Base-by-base conservation (phyloP, 2,113 vertebrate genomes). In the Austrofundulus limnaeus region DNA sequence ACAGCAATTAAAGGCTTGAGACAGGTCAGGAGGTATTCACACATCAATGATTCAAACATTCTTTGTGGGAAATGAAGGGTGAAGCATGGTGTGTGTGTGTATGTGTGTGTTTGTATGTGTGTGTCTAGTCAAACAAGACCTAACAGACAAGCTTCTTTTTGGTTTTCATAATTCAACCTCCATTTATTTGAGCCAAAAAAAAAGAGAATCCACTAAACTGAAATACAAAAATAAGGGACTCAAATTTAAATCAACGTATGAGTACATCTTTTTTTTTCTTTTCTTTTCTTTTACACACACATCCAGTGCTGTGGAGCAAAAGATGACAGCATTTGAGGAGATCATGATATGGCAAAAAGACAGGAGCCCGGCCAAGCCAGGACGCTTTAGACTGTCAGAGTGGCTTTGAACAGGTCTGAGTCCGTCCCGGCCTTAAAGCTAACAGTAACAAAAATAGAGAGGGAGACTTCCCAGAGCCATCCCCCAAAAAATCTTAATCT, bases 221-320 rank as follows among this genome's bases (percentile, higher is more conserved):
- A 92, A 92, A 92, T 93, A 93, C 91, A 93, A 92, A 93, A 92
- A 91, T 91, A 92, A 92, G 87, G 85, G 88, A 90, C 83, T 90
- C 74, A 83, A 88, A 87, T 82, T 69, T 55, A 85, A 87, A 86
- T 78, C 77, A 79, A 81, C 72, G 80, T 75, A 88, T 85, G 78
- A 85, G 85, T 76, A 91, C 86, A 87, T 64, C 85, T 87, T 20
- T 43, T 16, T 16, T n/a, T n/a, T n/a, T n/a, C n/a, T n/a, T n/a
- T n/a, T n/a, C n/a, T n/a, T n/a, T n/a, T n/a, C n/a, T n/a, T n/a
- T 17, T 78, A 82, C 77, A 88, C 73, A 81, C 63, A 88, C 87
- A 86, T 82, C 86, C 86, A 72, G 82, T 85, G 85, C 80, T 73
- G 83, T 81, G 80, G 76, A 83, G 82, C 80, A 84, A 43, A 43